Conservation (phyloP, 64 coral and sea anemone genomes). For the Stylophora pistillata region DNA sequence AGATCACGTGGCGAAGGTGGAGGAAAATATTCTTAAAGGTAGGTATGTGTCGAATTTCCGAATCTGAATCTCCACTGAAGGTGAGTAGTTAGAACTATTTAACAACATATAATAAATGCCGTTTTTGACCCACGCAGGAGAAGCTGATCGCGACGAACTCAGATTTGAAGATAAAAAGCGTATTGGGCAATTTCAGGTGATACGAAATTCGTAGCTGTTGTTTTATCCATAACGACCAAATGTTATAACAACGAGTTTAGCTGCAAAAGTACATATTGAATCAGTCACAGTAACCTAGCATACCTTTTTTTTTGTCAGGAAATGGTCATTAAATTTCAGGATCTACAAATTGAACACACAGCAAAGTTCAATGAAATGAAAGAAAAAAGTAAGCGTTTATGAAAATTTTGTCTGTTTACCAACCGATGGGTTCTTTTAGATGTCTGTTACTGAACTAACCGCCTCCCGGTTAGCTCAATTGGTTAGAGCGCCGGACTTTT, state of each 20-base stretch:
- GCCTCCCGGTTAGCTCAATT: too few relatives aligned
- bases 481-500: too few relatives aligned
- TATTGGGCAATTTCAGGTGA: slow-evolving; percentile 88
- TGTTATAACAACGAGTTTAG: background rate
- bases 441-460: too few relatives aligned
- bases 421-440: background rate
- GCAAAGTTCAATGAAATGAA: slow-evolving; percentile 82
- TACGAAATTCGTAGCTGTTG: too few relatives aligned
- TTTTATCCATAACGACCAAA: too few relatives aligned
- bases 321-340: slow-evolving; percentile 91
- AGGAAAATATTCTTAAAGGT: slow-evolving; percentile 77
- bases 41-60: background rate
- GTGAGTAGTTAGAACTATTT: background rate
- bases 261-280: too few relatives aligned
- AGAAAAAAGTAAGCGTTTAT: slow-evolving; percentile 61
- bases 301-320: slow-evolving; percentile 59
- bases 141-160: slow-evolving; percentile 88
- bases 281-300: too few relatives aligned
- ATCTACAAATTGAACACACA: slow-evolving; percentile 89
- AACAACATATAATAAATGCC: background rate
- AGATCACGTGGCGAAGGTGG: slow-evolving; percentile 82
- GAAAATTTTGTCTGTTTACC: background rate
- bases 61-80: too few relatives aligned
- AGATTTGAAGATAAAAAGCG: slow-evolving; percentile 79
- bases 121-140: slow-evolving; percentile 54